These are phyloP conservation scores for Egretta garzetta DNA, from an alignment of 2,113 vertebrate genomes.

Conservation along the genomic window DNA sequence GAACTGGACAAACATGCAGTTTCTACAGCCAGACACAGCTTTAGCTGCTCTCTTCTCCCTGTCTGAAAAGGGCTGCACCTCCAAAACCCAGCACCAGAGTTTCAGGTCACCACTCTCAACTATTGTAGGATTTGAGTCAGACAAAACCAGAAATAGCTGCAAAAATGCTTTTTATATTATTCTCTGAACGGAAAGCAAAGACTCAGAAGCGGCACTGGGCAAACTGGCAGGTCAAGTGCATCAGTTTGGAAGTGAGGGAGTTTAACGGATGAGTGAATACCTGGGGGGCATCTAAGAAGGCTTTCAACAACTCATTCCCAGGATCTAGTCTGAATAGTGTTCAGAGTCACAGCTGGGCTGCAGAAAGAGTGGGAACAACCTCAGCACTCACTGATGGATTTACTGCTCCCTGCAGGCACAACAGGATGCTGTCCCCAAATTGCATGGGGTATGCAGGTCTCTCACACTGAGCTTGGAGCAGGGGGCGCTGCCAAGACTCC, in stretches of 20 bases:
- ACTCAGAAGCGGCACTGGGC: not conserved
- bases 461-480: not conserved
- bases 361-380: not conserved
- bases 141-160: not conserved
- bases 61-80: not conserved
- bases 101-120: not conserved
- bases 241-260: not conserved
- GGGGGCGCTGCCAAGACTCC: not conserved
- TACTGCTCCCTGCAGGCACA: not conserved
- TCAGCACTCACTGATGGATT: not conserved
- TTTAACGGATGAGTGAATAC: not conserved
- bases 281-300: not conserved
- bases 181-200: not conserved
- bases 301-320: conserved; percentile 6
- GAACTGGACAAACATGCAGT: not conserved
- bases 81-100: not conserved
- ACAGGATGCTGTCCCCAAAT: not conserved
- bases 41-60: not conserved
- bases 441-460: not conserved
- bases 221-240: not conserved
- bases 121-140: not conserved
- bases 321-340: not conserved
- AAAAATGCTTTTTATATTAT: not conserved
- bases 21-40: not conserved
- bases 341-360: not conserved